Evolutionary conservation across 2,113 vertebrate species (phyloP).

Genomic region (Egretta garzetta): DNA sequence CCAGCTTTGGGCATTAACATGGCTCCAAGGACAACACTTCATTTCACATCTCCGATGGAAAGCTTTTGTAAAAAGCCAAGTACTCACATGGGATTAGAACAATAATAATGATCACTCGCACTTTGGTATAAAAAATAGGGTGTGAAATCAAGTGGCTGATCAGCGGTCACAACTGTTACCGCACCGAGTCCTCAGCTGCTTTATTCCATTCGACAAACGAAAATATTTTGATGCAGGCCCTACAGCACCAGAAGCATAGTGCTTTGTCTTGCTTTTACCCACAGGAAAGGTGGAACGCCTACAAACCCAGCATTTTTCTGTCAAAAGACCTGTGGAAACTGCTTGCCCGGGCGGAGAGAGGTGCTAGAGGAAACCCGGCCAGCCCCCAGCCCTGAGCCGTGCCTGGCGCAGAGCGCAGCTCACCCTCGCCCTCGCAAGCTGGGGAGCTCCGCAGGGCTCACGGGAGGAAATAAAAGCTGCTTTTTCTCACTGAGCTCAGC

Average conservation of each 20-base stretch:
- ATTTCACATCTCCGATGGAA: neutral
- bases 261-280: neutral
- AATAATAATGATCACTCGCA: neutral
- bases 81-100: neutral
- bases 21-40: neutral
- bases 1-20: neutral
- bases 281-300: neutral
- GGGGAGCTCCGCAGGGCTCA: neutral
- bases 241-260: neutral
- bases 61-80: neutral
- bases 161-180: neutral
- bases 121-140: neutral
- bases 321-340: neutral
- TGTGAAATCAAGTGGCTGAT: constrained; percentile 10
- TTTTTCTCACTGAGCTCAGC: neutral
- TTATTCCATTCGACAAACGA: neutral
- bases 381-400: fast-evolving
- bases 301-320: neutral
- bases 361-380: neutral
- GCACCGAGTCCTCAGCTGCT: neutral
- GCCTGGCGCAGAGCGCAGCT: neutral
- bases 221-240: neutral
- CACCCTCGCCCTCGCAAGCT: neutral
- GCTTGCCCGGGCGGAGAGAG: neutral
- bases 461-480: neutral